Evolutionary conservation across 2,113 vertebrate genomes (phyloP), one percentile per base, ranked within the genome.

Genomic region (Cavia aperea): DNA sequence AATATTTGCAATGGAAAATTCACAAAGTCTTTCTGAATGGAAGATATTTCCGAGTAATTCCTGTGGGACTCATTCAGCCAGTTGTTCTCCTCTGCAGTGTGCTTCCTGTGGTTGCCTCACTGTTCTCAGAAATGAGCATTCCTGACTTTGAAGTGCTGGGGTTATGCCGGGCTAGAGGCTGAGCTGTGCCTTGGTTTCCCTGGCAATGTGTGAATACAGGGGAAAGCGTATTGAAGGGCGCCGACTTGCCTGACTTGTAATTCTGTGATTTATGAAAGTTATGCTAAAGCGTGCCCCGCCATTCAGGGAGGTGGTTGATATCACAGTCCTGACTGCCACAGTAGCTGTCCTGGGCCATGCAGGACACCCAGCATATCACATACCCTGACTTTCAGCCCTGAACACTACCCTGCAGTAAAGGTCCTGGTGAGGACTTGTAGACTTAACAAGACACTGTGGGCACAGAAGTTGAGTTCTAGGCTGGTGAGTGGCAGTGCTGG

Each of bases 1-100:
- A 96, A 96, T 92, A 95, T 96, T 96, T 96, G 95, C 96, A 95
- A 88, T 96, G 96, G 96, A 96, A 96, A 97, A 96, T 96, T 96
- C 93, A 92, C 95, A 94, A 79, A 95, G 95, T 95, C 96, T 94
- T 88, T 95, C 68, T 96, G 95, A 96, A 95, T 96, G 90, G 96
- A 96, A 96, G 96, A 96, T 88, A 94, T 92, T 96, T 96, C 96
- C 86, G 79, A 95, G 93, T 26, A 31, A 93, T 85, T 91, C 96
- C 94, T 88, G 0, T 16, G 89, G 96, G 95, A 95, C 94, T 75
- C 58, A 77, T 97, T 89, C 58, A 82, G 94, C 89, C 91, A 51
- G 95, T 96, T 89, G 94, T 93, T 95, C 91, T 89, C 93, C 73
- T 89, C 81, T 93, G 95, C 96, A 58, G 89, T 91, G 2, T 12